phyloP scores from a whole-genome alignment of 2,113 vertebrate genomes.

The Gavia stellata region DNA sequence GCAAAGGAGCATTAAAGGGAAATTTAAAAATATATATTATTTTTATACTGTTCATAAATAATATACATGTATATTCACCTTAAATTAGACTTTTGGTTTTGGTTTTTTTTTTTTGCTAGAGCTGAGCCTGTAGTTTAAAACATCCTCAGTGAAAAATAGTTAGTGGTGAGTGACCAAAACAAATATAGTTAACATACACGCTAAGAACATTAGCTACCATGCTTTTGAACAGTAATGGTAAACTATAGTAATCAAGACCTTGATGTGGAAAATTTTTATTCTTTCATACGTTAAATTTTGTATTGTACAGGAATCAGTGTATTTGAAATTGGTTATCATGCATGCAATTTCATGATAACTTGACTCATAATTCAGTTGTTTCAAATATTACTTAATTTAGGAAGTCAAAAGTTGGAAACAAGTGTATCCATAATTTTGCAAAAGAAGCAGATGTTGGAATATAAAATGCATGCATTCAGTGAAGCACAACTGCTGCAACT shows the following conservation, averaged over 20 bases:
- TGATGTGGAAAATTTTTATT: slow-evolving; percentile 28
- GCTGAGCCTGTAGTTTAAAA: not conserved
- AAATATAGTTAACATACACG: slow-evolving; percentile 10
- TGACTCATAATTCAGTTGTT: slow-evolving; percentile 22
- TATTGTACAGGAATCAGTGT: slow-evolving; percentile 37
- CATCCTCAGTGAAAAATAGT: not conserved
- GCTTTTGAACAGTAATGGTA: slow-evolving; percentile 27
- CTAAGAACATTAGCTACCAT: slow-evolving; percentile 1
- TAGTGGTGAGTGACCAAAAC: not conserved
- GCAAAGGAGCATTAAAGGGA: not conserved
- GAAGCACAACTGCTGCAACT: not conserved
- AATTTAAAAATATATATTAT: not conserved
- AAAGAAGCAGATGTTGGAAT: not conserved
- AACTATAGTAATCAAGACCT: slow-evolving; percentile 41
- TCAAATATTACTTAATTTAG: slow-evolving; percentile 39
- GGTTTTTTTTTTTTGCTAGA: not conserved
- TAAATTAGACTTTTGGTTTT: not conserved
- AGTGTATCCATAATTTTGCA: not conserved
- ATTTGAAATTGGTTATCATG: slow-evolving; percentile 22
- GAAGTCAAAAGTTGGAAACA: not conserved
- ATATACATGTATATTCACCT: not conserved
- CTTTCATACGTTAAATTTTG: slow-evolving; percentile 38
- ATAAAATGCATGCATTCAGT: not conserved
- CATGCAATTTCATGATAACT: slow-evolving; percentile 11
- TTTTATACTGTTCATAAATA: not conserved